phyloP scores from a whole-genome alignment of 2,888 invertebrate species.

The Halictus quadricinctus region DNA sequence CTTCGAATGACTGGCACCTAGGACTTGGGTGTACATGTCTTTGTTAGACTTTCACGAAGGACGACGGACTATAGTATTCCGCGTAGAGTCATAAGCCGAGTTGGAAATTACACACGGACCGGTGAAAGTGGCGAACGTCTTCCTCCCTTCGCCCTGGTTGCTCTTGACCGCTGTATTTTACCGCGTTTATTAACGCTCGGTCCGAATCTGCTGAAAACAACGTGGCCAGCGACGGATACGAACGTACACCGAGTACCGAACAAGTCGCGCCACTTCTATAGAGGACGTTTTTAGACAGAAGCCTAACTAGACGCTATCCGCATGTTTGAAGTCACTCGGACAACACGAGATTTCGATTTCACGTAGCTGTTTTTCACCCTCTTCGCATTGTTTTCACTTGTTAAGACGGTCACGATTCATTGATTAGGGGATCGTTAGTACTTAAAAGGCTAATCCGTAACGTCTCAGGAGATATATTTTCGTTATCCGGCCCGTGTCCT shows the following conservation, averaged over 20 bases:
- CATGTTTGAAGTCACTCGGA: neutral
- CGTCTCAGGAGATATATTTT: neutral
- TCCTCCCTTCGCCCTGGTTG: slow-evolving; percentile 40
- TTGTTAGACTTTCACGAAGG: slow-evolving; percentile 52
- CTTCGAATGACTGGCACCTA: neutral
- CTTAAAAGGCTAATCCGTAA: neutral
- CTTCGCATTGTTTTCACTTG: neutral
- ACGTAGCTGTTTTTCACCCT: neutral
- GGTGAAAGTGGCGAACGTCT: slow-evolving; percentile 54
- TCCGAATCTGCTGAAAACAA: slow-evolving; percentile 35
- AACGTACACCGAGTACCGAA: slow-evolving; percentile 3
- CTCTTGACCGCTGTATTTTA: slow-evolving; percentile 43
- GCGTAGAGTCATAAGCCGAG: slow-evolving; percentile 24
- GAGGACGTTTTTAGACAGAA: neutral
- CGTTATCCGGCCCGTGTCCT: neutral
- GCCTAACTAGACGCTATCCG: neutral
- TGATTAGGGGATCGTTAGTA: neutral
- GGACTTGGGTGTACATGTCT: slow-evolving; percentile 17
- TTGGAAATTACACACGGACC: slow-evolving; percentile 23
- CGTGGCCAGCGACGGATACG: slow-evolving; percentile 24
- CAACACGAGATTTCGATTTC: neutral
- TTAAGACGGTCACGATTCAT: neutral
- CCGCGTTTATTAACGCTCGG: slow-evolving; percentile 30
- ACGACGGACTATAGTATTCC: slow-evolving; percentile 21
- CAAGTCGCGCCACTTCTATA: slow-evolving; percentile 8